A percentile compares a stretch with the other conserved stretches of the same genome.
Evolutionary conservation across 2,888 invertebrate species (phyloP).

Genomic region (Xestobium rufovillosum): DNA sequence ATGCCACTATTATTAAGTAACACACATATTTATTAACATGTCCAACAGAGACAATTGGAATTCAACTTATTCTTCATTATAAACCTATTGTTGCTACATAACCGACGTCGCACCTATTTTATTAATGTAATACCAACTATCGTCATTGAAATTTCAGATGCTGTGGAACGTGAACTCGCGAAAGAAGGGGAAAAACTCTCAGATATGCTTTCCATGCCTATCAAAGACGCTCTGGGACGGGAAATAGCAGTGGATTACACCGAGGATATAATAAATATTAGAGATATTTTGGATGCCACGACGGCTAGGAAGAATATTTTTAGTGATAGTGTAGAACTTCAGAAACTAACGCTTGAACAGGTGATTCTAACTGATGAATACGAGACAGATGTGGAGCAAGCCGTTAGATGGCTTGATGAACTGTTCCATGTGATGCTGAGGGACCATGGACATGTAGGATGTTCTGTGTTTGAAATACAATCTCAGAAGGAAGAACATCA

Average conservation of each 20-base stretch:
- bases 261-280: slow-evolving; percentile 63
- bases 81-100: no score
- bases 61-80: no score
- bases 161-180: slow-evolving; percentile 58
- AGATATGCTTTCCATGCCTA: slow-evolving; percentile 69
- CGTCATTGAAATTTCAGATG: no score
- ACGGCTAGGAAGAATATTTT: slow-evolving; percentile 63
- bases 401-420: slow-evolving; percentile 70
- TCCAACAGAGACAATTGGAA: no score
- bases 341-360: slow-evolving; percentile 71
- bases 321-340: slow-evolving; percentile 66
- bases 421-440: slow-evolving; percentile 62
- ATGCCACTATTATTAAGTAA: no score
- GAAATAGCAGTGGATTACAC: slow-evolving; percentile 62
- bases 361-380: slow-evolving; percentile 67
- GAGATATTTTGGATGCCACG: slow-evolving; percentile 62
- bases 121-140: no score
- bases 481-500: slow-evolving; percentile 67
- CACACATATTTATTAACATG: no score
- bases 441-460: slow-evolving; percentile 66
- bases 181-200: slow-evolving; percentile 70
- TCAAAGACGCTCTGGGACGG: slow-evolving; percentile 69
- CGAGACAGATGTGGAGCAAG: slow-evolving; percentile 68
- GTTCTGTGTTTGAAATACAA: slow-evolving; percentile 64
- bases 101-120: no score